phyloP scores from a whole-genome alignment of 2,888 invertebrate species.

The Tetragnatha montana region DNA sequence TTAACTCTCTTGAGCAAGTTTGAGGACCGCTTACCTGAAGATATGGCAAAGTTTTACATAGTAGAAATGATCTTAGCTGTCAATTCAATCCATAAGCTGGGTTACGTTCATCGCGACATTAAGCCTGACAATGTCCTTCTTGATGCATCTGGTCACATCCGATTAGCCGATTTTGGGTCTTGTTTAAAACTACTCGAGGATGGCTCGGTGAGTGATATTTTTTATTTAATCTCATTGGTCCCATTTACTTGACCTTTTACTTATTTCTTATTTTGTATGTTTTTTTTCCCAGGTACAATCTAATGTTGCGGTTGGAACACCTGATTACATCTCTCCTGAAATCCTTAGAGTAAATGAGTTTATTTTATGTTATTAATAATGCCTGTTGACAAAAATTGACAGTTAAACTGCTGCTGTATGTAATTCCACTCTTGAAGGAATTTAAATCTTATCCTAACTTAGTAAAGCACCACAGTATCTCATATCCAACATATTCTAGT shows the following conservation, averaged over 20 bases:
- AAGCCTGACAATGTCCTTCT: slow-evolving; percentile 98
- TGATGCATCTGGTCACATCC: slow-evolving; percentile 97
- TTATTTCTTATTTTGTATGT: neutral
- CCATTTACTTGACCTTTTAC: neutral
- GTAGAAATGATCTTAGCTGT: slow-evolving; percentile 99
- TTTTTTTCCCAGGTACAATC: slow-evolving; percentile 64
- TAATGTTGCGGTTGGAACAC: slow-evolving; percentile 94
- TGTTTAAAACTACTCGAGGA: slow-evolving; percentile 78
- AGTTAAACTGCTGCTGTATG: too few relatives aligned
- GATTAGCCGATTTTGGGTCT: slow-evolving; percentile 98
- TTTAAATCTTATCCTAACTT: neutral
- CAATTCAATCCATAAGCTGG: slow-evolving; percentile 94
- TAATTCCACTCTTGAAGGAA: neutral
- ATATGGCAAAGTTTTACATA: slow-evolving; percentile 98
- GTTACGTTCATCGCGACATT: slow-evolving; percentile 94
- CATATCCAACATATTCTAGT: too few relatives aligned
- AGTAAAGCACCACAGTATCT: too few relatives aligned
- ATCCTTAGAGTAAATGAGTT: slow-evolving; percentile 78
- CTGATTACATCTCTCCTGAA: slow-evolving; percentile 99
- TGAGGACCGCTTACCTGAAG: slow-evolving; percentile 97
- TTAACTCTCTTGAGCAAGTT: slow-evolving; percentile 97
- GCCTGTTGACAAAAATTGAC: too few relatives aligned
- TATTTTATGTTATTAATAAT: neutral
- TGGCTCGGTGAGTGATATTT: slow-evolving; percentile 59
- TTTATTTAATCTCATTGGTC: neutral